A percentile compares a stretch with the other conserved stretches of the same genome.
phyloP scores from a whole-genome alignment of 1,140 invertebrate species.

The Zaprionus davidi region DNA sequence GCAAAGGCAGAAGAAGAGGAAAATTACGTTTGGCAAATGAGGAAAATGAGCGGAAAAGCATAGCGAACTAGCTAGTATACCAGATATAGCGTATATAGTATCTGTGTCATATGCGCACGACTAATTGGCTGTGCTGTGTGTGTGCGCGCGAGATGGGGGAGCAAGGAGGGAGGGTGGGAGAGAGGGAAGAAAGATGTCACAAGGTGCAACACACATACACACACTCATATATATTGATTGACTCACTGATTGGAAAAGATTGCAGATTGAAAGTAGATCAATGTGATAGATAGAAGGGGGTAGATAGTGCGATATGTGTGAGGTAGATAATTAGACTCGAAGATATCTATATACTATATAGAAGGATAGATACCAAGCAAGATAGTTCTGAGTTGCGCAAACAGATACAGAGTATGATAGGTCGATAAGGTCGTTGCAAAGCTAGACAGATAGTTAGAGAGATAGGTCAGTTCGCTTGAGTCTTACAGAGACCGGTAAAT shows the following conservation, averaged over 20 bases:
- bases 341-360: background rate
- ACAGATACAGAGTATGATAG: background rate
- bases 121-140: constrained; percentile 61
- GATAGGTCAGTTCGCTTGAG: background rate
- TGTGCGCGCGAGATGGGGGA: background rate
- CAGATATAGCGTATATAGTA: constrained; percentile 28
- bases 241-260: background rate
- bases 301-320: background rate
- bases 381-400: background rate
- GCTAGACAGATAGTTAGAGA: background rate
- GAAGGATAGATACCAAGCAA: background rate
- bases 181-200: background rate
- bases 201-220: background rate
- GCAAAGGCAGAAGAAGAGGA: constrained; percentile 3
- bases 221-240: background rate
- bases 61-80: constrained; percentile 22
- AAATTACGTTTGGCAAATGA: constrained; percentile 72
- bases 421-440: background rate
- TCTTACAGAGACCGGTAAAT: background rate
- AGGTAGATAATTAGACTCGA: background rate
- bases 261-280: constrained; percentile 1
- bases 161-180: background rate
- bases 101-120: constrained; percentile 66
- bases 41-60: constrained; percentile 76
- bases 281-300: background rate